Base-by-base conservation (phyloP, 2,888 invertebrate genomes). In the Yponomeuta malinellus region DNA sequence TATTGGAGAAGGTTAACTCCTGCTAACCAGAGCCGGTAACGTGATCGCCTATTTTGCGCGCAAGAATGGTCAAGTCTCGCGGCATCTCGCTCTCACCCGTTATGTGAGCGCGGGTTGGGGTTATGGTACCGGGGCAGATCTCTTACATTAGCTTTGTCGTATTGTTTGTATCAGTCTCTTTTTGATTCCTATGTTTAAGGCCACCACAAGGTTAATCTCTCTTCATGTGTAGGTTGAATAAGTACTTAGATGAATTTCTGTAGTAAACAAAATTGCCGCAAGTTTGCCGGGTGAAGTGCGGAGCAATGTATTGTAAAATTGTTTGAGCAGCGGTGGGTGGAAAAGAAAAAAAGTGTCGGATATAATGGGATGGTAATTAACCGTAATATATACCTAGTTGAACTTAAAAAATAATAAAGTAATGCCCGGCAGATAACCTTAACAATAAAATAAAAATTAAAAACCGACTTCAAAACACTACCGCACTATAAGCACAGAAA, bases 241-340 rank as follows among this genome's bases (percentile, higher is more conserved):
- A 43, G 52, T 12, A 59, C 52, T 59, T 15, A 59, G 52, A 15
- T 59, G 15, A 15, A 15, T 12, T 12, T 15, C 52, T 59, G 52
- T 15, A 59, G 3, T 59, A 12, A 15, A 59, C 52, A 52, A 12
- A 12, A 12, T 9, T 12, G 10, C 5, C 52, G 12, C 52, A 59
- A 1, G 0, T 59, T 8, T 59, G 12, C 52, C 52, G 52, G 15
- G 15, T 59, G 52, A 59, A 59, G 52, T 59, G 52, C 52, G 52
- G 52, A 59, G 52, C 52, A 59, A 59, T 59, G 52, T 59, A 59
- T 59, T 59, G 52, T 59, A 10, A 64, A 64, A 31, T 64, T 64
- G 64, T 64, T 64, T 64, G 31, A 64, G 29, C 64, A 29, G 64
- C 64, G n/a, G 64, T 23, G 64, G 23, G 12, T 12, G 3, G 10